Evolutionary conservation across 2,113 vertebrate genomes (phyloP).

Genomic region (Dromaius novaehollandiae): DNA sequence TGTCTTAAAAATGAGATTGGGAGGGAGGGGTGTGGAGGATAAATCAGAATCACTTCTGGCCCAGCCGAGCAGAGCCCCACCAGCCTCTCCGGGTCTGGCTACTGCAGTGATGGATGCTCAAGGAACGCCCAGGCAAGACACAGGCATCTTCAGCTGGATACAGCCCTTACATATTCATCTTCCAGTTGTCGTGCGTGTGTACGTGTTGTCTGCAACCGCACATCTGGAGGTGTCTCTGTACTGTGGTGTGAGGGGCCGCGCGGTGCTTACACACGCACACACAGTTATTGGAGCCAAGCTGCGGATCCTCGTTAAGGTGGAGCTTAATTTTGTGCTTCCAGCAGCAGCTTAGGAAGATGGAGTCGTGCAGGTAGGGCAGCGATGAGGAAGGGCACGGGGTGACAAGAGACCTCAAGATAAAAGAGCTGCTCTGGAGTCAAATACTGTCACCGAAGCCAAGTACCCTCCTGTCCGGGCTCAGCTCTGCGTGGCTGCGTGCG

Average conservation of each 20-base stretch:
- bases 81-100: not conserved
- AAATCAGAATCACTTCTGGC: not conserved
- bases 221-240: not conserved
- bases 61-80: fast-evolving
- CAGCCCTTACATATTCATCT: not conserved
- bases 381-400: not conserved
- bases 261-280: not conserved
- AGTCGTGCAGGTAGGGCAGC: not conserved
- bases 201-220: not conserved
- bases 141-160: not conserved
- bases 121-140: not conserved
- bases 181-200: not conserved
- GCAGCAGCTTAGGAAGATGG: not conserved
- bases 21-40: not conserved
- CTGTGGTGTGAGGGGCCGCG: not conserved
- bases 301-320: not conserved
- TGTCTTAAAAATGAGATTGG: not conserved
- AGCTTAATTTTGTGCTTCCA: not conserved
- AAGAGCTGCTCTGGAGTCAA: not conserved
- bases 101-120: not conserved
- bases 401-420: not conserved
- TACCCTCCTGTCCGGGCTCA: fast-evolving
- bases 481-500: not conserved
- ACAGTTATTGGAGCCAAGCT: too few species aligned
- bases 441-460: not conserved